phyloP scores from a whole-genome alignment of 1,140 invertebrate species.

The Nasonia longicornis region DNA sequence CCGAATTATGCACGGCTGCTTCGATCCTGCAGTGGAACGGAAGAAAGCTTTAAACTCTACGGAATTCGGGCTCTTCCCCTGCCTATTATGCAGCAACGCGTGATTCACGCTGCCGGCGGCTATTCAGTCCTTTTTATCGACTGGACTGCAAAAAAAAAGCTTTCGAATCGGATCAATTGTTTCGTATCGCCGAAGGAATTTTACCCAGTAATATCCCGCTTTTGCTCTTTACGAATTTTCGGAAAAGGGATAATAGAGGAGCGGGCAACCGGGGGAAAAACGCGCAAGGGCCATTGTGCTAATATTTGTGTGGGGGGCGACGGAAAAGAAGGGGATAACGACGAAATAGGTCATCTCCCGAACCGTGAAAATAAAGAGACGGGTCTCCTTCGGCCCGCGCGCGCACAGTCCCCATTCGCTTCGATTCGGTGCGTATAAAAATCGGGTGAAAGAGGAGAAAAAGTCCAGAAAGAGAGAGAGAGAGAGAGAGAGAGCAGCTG shows the following conservation, averaged over 20 bases:
- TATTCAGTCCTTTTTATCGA: too few relatives aligned
- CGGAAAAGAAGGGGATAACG: constrained; percentile 57
- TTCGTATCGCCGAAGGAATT: not conserved
- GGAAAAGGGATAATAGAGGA: not conserved
- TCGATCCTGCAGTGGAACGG: constrained; percentile 31
- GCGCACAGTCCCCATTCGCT: not conserved
- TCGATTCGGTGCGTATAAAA: not conserved
- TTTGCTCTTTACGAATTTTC: not conserved
- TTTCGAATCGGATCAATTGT: not conserved
- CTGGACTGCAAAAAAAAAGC: too few relatives aligned
- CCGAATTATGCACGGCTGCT: constrained; percentile 53
- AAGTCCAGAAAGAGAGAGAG: constrained; percentile 37
- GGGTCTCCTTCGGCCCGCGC: constrained; percentile 49
- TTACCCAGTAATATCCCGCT: too few relatives aligned
- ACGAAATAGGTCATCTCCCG: constrained; percentile 56
- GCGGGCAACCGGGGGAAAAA: not conserved
- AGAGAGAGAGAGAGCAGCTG: constrained; percentile 45
- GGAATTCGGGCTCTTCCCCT: too few relatives aligned
- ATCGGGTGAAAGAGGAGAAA: constrained; percentile 37
- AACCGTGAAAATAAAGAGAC: constrained; percentile 60
- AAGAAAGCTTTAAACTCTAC: not conserved
- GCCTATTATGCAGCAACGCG: too few relatives aligned
- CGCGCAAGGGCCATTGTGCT: constrained; percentile 59
- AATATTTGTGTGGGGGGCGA: constrained; percentile 59
- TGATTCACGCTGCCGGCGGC: too few relatives aligned